Base-by-base conservation (phyloP, 2,797 vertebrate genomes). In the Hippoglossus hippoglossus region DNA sequence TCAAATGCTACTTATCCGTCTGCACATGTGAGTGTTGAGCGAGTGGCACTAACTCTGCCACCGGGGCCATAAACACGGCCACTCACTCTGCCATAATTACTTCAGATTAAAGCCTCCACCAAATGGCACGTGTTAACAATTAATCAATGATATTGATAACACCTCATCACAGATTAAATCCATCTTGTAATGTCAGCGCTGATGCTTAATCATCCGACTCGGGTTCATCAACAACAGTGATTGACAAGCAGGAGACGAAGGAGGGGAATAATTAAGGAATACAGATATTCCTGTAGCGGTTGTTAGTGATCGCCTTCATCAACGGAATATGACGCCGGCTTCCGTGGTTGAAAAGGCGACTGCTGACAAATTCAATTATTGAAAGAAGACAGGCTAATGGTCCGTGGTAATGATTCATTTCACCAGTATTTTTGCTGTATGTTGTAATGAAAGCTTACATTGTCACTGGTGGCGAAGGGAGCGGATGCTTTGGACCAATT, bases 361-460 rank as follows among this genome's bases (percentile, higher is more conserved):
- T 95, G 96, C 95, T 97, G 96, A 97, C 96, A 98, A 97, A 97
- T 96, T 97, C 96, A 97, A 96, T 97, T 98, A 98, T 95, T 94
- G 92, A 93, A 96, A 95, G 96, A 93, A 95, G 95, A 96, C 91
- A 93, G 95, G 95, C 96, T 98, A 98, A 98, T 97, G 96, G 95
- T 93, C 92, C 95, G 94, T 96, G 95, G 92, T 96, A 95, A 97
- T 96, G 95, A 96, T 96, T 97, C 94, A 96, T 96, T 96, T 96
- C 94, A 95, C 95, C 95, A 95, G 95, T 95, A 94, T 93, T 96
- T 97, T 94, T 95, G 94, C 95, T 93, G 93, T 91, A 95, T 95
- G 96, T 95, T 95, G 95, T 96, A 96, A 96, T 95, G 93, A 96
- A 94, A 15, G 73, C 92, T 94, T 92, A 93, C 91, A 92, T 95